Evolutionary conservation across 2,888 invertebrate species (phyloP), one percentile per base, ranked within the genome.

Genomic region (Isotomurus palustris): DNA sequence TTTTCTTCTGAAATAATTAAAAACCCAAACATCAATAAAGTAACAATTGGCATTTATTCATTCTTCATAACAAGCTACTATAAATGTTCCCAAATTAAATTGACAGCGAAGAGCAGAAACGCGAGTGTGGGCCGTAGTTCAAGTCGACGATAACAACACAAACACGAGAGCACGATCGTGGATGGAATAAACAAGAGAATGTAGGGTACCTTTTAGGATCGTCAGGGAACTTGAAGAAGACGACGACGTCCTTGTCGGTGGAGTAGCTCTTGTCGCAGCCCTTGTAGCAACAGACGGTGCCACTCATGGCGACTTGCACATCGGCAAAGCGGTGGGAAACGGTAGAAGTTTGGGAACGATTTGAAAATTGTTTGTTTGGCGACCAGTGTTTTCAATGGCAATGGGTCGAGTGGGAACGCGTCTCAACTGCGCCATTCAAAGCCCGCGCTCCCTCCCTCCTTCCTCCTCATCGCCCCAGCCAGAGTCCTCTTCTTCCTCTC

Each of bases 221-320:
- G 32, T 56, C 58, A 1, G 65, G 65, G 43, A 65, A 65, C 27
- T 53, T 54, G 44, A 65, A 65, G 50, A 65, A 65, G 25, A 40
- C 28, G 14, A 62, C 58, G 14, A 62, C 58, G 40, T 62, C 59
- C 45, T 62, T 61, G 36, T 65, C 62, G 0, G 56, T 53, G 3
- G 58, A 55, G 36, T 58, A 65, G 36, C 57, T 61, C 19, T 62
- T 62, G 21, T 35, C 48, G 45, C 65, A 65, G 10, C 61, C 62
- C 41, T 55, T 55, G 25, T 57, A 65, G 41, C 62, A 57, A 32
- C 65, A 65, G 17, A 55, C 58, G 17, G 63, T 54, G 3, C 56
- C 57, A 51, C 60, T 60, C 60, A 60, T 60, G 12, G 19, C 53
- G 32, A 25, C 24, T 5, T n/a, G 28, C 27, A 8, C 48, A 28